Percentiles rank a stretch among this genome's conserved stretches.
These are phyloP conservation scores for Lamellibrachia satsuma DNA, from an alignment of 2,888 invertebrate genomes.

Conservation along the genomic window DNA sequence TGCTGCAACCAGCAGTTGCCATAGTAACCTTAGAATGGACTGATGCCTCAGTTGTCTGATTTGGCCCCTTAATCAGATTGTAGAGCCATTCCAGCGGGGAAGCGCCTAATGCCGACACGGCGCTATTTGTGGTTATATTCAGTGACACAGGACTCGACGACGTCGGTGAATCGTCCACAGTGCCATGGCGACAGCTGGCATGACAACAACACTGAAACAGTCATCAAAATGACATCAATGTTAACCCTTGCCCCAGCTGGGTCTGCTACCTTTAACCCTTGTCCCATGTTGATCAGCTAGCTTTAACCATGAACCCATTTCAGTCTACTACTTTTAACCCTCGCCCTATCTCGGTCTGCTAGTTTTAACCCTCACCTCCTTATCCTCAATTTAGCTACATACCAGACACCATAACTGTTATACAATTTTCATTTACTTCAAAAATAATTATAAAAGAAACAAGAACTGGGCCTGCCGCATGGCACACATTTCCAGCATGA, in stretches of 20 bases:
- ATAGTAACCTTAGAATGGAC: not conserved
- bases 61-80: constrained; percentile 74
- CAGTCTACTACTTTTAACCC: not conserved
- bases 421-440: no score
- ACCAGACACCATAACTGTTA: not conserved
- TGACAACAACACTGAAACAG: not conserved
- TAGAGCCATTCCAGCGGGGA: constrained; percentile 74
- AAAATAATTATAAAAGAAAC: no score
- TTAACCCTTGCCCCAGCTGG: not conserved
- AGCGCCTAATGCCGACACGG: constrained; percentile 27
- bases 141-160: constrained; percentile 14
- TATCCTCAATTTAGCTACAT: not conserved
- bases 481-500: no score
- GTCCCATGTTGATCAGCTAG: not conserved
- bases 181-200: constrained; percentile 17
- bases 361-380: not conserved
- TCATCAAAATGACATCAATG: not conserved
- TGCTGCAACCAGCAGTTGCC: not conserved
- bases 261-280: not conserved
- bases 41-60: not conserved
- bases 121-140: not conserved
- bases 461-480: no score
- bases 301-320: not conserved
- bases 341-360: not conserved
- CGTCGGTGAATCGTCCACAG: constrained; percentile 6